Base-by-base conservation (phyloP, 2,888 invertebrate species). In the Brachynemurus nebulosus region DNA sequence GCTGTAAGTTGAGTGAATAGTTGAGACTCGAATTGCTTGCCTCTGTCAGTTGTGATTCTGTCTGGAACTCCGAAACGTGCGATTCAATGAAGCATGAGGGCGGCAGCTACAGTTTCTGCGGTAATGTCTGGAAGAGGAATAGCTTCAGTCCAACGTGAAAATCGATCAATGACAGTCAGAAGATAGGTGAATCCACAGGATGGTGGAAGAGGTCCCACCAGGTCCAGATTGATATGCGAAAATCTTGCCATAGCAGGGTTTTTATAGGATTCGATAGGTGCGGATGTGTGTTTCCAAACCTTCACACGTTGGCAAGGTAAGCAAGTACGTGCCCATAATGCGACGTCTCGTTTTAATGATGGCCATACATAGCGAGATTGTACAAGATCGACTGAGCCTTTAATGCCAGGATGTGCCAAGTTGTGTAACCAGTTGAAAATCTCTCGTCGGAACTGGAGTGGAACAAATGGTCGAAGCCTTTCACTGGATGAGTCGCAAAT, bases 311-410 rank as follows among this genome's bases (percentile, higher is more conserved):
- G 54, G 38, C 52, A 55, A 2, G 47, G 39, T 8, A 52, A 16
- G 19, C 51, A 54, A 19, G 44, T 39, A 16, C 48, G 42, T 5
- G 50, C 21, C 52, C 54, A 51, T 21, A 21, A 12, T 12, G 27
- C 7, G 2, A 40, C 30, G 17, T 54, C 52, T 17, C 34, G 34
- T 38, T 42, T 41, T 0, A 54, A 50, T 1, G 43, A 42, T 1
- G 55, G 55, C 52, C 55, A 56, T 2, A 52, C 49, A 23, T 45
- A n/a, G n/a, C n/a, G n/a, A n/a, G n/a, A 53, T 30, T 51, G 49
- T 39, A 53, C n/a, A 1, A 48, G 20, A 12, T 40, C 45, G 0
- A 21, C 19, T 0, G 53, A 51, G 2, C 46, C 45, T 21, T 47
- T 39, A 8, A 42, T 41, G 33, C 53, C 53, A 1, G 53, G 52